Evolutionary conservation across 1,140 invertebrate species (phyloP).

Genomic region (Gonatopus flavifemur): DNA sequence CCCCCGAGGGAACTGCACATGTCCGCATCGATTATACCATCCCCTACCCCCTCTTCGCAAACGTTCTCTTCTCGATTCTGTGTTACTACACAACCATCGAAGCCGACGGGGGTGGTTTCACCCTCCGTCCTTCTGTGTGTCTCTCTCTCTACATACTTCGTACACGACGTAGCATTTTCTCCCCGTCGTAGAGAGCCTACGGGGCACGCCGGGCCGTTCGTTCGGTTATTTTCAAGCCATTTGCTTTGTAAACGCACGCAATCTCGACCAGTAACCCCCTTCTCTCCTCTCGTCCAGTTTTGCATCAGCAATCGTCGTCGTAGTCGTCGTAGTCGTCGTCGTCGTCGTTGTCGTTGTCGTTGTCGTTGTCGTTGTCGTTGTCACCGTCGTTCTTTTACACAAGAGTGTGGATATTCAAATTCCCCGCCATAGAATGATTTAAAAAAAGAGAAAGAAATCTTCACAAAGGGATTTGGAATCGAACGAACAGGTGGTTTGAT

Average conservation of each 20-base stretch:
- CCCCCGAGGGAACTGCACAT: constrained; percentile 58
- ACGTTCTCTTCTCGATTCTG: constrained; percentile 30
- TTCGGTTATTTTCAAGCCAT: constrained; percentile 58
- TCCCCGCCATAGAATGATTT: too few species aligned
- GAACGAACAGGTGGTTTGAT: too few species aligned
- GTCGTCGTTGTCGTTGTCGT: too few species aligned
- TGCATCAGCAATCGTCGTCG: too few species aligned
- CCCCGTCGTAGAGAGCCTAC: constrained; percentile 28
- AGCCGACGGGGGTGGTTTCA: constrained; percentile 25
- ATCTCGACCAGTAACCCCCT: constrained; percentile 40
- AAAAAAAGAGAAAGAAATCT: too few species aligned
- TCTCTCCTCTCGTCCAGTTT: too few species aligned
- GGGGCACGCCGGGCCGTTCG: constrained; percentile 42
- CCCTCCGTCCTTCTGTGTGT: constrained; percentile 8
- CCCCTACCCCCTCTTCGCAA: constrained; percentile 33
- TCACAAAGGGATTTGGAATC: too few species aligned
- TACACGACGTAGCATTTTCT: constrained; percentile 11
- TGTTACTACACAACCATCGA: too few species aligned
- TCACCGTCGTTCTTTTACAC: too few species aligned
- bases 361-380: too few species aligned
- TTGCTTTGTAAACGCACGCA: constrained; percentile 58
- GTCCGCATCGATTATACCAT: constrained; percentile 60
- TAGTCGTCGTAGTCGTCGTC: too few species aligned
- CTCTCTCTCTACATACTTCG: constrained; percentile 13
- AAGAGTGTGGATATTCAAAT: too few species aligned